These are phyloP conservation scores for Cephus runcator DNA, from an alignment of 2,888 invertebrate species.

Conservation along the genomic window DNA sequence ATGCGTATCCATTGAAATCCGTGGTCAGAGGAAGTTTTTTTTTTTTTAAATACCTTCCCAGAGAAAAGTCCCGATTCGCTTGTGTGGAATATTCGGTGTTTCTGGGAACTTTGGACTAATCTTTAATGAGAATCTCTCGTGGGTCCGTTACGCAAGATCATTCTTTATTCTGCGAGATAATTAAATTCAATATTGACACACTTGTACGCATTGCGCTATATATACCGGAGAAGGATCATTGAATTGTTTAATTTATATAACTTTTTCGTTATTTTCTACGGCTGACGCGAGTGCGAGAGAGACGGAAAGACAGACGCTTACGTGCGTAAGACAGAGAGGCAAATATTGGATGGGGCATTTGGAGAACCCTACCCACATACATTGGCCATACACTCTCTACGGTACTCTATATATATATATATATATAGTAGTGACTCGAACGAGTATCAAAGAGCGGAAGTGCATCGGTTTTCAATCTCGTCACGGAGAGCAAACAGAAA, in stretches of 20 bases:
- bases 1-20: neutral
- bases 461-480: neutral
- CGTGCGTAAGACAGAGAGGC: neutral
- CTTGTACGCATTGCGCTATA: neutral
- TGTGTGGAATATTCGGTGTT: neutral
- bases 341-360: neutral
- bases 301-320: neutral
- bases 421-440: neutral
- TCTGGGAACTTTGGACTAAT: neutral
- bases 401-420: no score
- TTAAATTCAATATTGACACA: neutral
- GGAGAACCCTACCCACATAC: no score
- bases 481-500: neutral
- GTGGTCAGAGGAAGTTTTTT: neutral
- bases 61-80: no score
- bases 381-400: no score
- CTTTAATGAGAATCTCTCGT: neutral
- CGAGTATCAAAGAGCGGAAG: neutral
- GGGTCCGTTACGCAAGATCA: neutral
- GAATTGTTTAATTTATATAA: neutral
- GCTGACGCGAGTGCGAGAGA: neutral
- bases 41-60: no score
- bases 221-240: neutral
- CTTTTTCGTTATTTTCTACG: neutral
- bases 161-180: neutral